Percentiles rank a stretch among this genome's conserved stretches.
Conservation (phyloP, 2,113 vertebrate species). For the Poeciliopsis retropinna region DNA sequence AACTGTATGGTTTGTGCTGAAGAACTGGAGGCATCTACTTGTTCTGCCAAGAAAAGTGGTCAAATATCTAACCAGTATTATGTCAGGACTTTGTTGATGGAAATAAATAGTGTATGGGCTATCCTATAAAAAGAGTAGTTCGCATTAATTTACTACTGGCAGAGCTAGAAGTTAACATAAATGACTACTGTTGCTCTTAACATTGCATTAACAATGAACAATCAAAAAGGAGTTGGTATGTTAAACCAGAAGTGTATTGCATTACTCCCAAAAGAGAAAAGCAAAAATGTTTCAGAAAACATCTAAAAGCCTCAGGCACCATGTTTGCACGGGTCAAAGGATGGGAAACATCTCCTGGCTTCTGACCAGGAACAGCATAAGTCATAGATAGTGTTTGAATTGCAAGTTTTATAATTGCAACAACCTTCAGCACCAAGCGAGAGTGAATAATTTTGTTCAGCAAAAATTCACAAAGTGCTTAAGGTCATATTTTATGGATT, state of each 20-base stretch:
- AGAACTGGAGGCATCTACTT: too few species aligned
- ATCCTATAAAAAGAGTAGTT: too few species aligned
- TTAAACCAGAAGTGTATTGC: conserved; percentile 38
- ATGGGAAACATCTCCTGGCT: conserved; percentile 57
- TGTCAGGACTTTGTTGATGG: too few species aligned
- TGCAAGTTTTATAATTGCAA: neutral
- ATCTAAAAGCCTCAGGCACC: conserved; percentile 55
- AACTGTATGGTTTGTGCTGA: too few species aligned
- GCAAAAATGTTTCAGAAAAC: conserved; percentile 66
- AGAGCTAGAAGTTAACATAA: too few species aligned
- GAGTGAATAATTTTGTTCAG: neutral
- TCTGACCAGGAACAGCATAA: conserved; percentile 58
- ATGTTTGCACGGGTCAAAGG: conserved; percentile 47
- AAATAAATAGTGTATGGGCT: too few species aligned
- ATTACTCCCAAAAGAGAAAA: conserved; percentile 69
- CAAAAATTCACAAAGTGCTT: neutral
- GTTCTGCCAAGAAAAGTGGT: too few species aligned
- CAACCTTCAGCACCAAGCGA: neutral
- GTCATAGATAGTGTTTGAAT: conserved; percentile 74
- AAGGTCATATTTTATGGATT: neutral
- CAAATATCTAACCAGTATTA: too few species aligned
- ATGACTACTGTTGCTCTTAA: neutral
- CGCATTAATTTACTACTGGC: too few species aligned
- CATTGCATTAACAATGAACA: conserved; percentile 11
- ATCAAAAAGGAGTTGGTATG: conserved; percentile 31